Base-by-base conservation (phyloP, 2,888 invertebrate species). In the Sthenelais limicola region DNA sequence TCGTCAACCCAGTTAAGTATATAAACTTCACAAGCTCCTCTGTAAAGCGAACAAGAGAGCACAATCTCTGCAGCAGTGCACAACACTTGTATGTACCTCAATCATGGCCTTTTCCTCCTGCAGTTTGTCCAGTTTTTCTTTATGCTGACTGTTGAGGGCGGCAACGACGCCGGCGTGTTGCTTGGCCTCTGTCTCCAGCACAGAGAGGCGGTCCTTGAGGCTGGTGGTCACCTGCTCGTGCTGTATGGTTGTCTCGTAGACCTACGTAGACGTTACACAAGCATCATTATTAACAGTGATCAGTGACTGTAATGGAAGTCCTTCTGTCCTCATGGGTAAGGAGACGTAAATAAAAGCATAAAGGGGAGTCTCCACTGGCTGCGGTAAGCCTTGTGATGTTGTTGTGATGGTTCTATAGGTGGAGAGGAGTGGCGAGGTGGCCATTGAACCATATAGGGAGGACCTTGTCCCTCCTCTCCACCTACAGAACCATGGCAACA, bases 61-160 rank as follows among this genome's bases (percentile, higher is more conserved):
- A n/a, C n/a, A n/a, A n/a, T n/a, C n/a, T n/a, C n/a, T n/a, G n/a
- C n/a, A n/a, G n/a, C n/a, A n/a, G n/a, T n/a, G n/a, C n/a, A n/a
- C n/a, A n/a, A 32, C 18, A 33, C 3, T n/a, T 21, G 32, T 7
- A 35, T 56, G 32, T 49, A 87, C 87, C 84, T 88, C 87, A 35
- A 88, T 76, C 82, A 86, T 83, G 18, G 86, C 86, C 71, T 86
- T 87, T 67, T 88, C 88, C 72, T 87, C 85, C 74, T 86, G 85
- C 18, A 88, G 80, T 72, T 81, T 85, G 33, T 85, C 84, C 30
- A 87, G 81, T 51, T 82, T 78, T 2, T 77, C 71, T 75, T 84
- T 83, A 68, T 82, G 82, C 70, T 82, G 82, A 72, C 82, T 79
- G 52, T 80, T 76, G 18, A 83, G 82, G 12, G 79, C 73, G 51